Evolutionary conservation across 2,888 invertebrate species (phyloP).

Genomic region (Drosophila macrospina): DNA sequence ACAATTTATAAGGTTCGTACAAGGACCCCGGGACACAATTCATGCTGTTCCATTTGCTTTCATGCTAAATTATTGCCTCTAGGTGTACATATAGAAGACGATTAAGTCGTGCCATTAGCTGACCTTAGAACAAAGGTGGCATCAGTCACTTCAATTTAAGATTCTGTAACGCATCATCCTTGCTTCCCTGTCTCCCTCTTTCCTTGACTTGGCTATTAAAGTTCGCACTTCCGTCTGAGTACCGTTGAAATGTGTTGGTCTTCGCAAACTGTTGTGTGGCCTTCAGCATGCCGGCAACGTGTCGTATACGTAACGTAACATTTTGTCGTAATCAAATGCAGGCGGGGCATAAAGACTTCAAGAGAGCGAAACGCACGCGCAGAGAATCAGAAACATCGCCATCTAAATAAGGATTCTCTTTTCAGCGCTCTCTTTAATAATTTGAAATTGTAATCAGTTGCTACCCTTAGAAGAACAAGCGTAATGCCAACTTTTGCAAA

Average conservation of each 20-base stretch:
- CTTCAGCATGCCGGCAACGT: constrained; percentile 21
- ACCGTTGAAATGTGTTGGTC: constrained; percentile 55
- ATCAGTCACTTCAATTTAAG: constrained; percentile 17
- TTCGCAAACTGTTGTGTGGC: constrained; percentile 57
- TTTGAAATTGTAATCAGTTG: constrained; percentile 51
- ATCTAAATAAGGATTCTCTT: constrained; percentile 35
- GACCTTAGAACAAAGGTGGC: constrained; percentile 16
- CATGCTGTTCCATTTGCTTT: constrained; percentile 1
- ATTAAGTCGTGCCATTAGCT: constrained; percentile 23
- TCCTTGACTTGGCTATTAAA: constrained; percentile 12
- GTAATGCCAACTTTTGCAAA: constrained; percentile 44
- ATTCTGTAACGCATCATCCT: constrained; percentile 13
- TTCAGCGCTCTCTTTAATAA: constrained; percentile 38
- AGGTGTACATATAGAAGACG: constrained; percentile 8
- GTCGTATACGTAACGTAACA: constrained; percentile 47
- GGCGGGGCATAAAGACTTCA: constrained; percentile 69
- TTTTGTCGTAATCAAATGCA: constrained; percentile 62
- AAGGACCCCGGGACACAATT: constrained; percentile 21
- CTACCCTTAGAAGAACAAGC: constrained; percentile 25
- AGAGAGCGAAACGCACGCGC: constrained; percentile 43
- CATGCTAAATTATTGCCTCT: constrained; percentile 27
- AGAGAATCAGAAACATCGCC: constrained; percentile 10
- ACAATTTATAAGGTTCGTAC: constrained; percentile 37
- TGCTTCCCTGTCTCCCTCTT: constrained; percentile 4
- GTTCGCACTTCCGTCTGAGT: constrained; percentile 65